Evolutionary conservation across 1,140 invertebrate genomes (phyloP), one percentile per base, ranked within the genome.

Genomic region (Nephotettix cincticeps): DNA sequence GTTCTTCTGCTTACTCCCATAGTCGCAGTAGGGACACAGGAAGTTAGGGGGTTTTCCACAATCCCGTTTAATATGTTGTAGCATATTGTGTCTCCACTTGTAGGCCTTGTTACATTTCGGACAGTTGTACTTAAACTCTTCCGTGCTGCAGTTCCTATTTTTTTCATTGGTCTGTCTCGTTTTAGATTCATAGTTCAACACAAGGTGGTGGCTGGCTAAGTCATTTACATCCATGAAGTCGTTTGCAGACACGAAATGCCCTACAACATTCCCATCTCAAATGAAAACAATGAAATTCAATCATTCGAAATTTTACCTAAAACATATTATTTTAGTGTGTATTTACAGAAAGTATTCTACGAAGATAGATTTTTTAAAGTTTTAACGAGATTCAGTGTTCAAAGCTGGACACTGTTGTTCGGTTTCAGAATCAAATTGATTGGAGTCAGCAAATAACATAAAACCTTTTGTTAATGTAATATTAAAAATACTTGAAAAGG

Each of bases 1-100:
- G 27, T 73, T 74, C 64, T 72, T 74, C 11, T 71, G 72, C 54
- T 75, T 76, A 25, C 68, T 70, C 6, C 21, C 63, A 27, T 72
- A 67, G 9, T 28, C 43, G 47, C 75, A 76, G 28, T 71, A 72
- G 1, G 68, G 66, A 56, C 75, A 76, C 6, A 47, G 45, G 61
- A 73, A 75, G 17, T 71, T 32, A 13, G 72, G 72, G 61, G 84
- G 83, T 68, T 85, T 84, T 1, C 85, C 85, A 45, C 86, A 86
- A 64, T 86, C 84, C 13, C 85, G 85, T 4, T 84, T 80, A 65
- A 82, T 77, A 72, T 87, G 85, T n/a, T 85, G 80, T 32, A 79
- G 79, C 19, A 87, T 72, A 70, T 84, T 85, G 68, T 84, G 83
- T 30, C 79, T 75, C 78, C 83, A 84, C 65, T 82, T 83, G 75